phyloP scores from a whole-genome alignment of 2,113 vertebrate genomes.

The Saccopteryx bilineata region DNA sequence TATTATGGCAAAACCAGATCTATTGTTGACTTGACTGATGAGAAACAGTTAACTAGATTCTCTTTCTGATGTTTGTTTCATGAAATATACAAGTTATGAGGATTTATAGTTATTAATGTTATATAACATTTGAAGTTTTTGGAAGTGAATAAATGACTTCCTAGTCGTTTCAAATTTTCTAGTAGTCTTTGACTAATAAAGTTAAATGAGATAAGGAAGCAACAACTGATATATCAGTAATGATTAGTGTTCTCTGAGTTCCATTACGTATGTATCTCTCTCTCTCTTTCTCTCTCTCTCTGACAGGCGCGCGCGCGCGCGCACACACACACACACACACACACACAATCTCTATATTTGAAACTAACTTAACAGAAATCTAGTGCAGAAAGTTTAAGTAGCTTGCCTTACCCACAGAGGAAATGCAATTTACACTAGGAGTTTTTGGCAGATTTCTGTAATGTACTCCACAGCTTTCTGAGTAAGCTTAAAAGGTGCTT shows the following conservation, averaged over 20 bases:
- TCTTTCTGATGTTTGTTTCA: background rate
- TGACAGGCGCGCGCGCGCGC: too few relatives aligned
- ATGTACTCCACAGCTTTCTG: background rate
- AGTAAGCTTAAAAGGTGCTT: background rate
- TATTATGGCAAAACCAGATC: conserved; percentile 48
- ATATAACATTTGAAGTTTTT: background rate
- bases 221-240: background rate
- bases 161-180: background rate
- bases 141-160: background rate
- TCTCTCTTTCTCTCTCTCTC: too few relatives aligned
- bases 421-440: background rate
- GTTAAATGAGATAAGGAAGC: background rate
- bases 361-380: background rate
- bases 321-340: background rate
- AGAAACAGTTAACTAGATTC: background rate
- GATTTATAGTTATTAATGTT: background rate
- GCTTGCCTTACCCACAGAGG: background rate
- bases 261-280: background rate
- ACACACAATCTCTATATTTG: background rate
- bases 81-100: background rate
- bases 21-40: background rate
- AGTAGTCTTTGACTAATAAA: background rate
- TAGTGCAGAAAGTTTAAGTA: background rate
- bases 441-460: background rate
- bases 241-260: background rate